phyloP scores from a whole-genome alignment of 2,888 invertebrate genomes.

The Apamea crenata region DNA sequence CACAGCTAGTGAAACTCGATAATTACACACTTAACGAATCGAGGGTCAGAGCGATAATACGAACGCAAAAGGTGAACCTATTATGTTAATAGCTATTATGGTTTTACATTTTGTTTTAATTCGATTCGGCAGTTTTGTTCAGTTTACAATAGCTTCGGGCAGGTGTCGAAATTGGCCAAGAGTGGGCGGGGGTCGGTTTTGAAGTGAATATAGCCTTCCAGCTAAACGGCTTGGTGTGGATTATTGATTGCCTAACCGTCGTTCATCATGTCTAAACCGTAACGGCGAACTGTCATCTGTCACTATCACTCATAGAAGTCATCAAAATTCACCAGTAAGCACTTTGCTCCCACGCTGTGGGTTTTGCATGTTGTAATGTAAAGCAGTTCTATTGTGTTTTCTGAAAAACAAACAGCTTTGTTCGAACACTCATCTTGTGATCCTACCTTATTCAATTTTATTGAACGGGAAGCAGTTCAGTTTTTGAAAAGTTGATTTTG shows the following conservation, averaged over 20 bases:
- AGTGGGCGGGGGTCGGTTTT: background rate
- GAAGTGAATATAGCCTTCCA: background rate
- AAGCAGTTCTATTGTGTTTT: background rate
- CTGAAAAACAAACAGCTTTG: background rate
- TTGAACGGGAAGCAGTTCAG: background rate
- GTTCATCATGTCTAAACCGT: background rate
- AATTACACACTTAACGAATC: slow-evolving; percentile 36
- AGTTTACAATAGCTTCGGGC: slow-evolving; percentile 16
- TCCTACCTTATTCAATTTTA: background rate
- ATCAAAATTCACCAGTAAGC: background rate
- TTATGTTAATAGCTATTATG: slow-evolving; percentile 50
- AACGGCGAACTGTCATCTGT: background rate
- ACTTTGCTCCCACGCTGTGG: background rate
- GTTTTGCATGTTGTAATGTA: background rate
- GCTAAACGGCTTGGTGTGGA: background rate
- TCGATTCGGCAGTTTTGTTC: slow-evolving; percentile 25
- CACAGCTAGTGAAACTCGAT: slow-evolving; percentile 39
- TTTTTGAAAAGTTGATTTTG: background rate
- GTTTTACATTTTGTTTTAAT: slow-evolving; percentile 51
- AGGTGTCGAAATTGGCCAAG: background rate
- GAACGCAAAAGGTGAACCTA: slow-evolving; percentile 49
- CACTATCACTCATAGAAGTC: background rate
- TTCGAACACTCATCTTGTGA: slow-evolving; percentile 1
- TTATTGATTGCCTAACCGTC: background rate
- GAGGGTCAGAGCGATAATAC: slow-evolving; percentile 41